These are phyloP conservation scores for Lucinisca nassula DNA, from an alignment of 2,888 invertebrate genomes.

Conservation along the genomic window DNA sequence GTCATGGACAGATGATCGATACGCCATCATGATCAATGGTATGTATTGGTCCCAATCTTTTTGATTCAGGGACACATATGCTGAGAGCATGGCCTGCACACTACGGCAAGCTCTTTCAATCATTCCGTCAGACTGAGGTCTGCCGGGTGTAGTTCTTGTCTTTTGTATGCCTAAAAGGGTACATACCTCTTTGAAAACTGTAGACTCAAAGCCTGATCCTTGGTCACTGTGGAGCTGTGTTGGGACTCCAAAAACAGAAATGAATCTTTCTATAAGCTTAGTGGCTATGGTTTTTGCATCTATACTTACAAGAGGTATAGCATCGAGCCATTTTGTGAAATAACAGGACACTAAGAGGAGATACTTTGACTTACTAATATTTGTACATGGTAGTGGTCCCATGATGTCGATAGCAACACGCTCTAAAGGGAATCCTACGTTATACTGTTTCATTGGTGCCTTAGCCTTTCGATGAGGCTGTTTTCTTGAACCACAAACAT, in stretches of 20 bases:
- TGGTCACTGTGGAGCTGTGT: slow-evolving; percentile 58
- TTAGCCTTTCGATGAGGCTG: not conserved
- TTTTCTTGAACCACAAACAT: slow-evolving; percentile 22
- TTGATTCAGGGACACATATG: slow-evolving; percentile 30
- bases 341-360: slow-evolving; percentile 55
- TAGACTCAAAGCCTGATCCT: slow-evolving; percentile 51
- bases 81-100: slow-evolving; percentile 41
- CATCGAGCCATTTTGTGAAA: slow-evolving; percentile 59
- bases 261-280: slow-evolving; percentile 32
- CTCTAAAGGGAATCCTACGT: slow-evolving; percentile 8
- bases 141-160: slow-evolving; percentile 36
- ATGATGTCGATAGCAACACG: slow-evolving; percentile 11
- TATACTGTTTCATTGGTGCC: slow-evolving; percentile 26
- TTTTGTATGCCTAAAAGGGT: slow-evolving; percentile 43
- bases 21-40: slow-evolving; percentile 54
- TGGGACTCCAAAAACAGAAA: slow-evolving; percentile 54
- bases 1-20: slow-evolving; percentile 48
- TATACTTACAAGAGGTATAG: slow-evolving; percentile 31
- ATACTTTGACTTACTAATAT: slow-evolving; percentile 30
- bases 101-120: slow-evolving; percentile 45
- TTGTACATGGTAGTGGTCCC: slow-evolving; percentile 5
- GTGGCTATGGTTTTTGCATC: slow-evolving; percentile 49
- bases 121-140: slow-evolving; percentile 48
- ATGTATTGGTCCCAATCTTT: slow-evolving; percentile 56
- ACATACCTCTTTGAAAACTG: slow-evolving; percentile 56